These are phyloP conservation scores for Ahaetulla prasina DNA, from an alignment of 2,113 vertebrate species.

Conservation along the genomic window DNA sequence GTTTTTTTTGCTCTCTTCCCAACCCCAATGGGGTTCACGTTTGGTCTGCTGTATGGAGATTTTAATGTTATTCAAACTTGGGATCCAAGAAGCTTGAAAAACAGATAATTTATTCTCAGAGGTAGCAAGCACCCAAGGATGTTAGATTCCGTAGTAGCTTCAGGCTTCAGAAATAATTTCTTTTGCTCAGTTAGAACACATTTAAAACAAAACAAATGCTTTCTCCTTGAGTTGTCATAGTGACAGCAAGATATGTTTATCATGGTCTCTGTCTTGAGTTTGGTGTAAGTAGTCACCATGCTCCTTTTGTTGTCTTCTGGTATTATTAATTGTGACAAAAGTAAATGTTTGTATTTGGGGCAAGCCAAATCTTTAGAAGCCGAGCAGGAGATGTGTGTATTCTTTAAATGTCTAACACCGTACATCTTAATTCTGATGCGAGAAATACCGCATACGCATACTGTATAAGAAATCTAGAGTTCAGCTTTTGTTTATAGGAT, in stretches of 20 bases:
- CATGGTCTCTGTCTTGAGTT: constrained; percentile 41
- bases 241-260: constrained; percentile 45
- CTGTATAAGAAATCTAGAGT: constrained; percentile 34
- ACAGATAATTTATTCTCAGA: neutral
- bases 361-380: constrained; percentile 11
- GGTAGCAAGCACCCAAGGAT: constrained; percentile 10
- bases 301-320: constrained; percentile 32
- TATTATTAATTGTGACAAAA: constrained; percentile 59
- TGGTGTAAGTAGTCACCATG: constrained; percentile 30
- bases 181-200: constrained; percentile 37
- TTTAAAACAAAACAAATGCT: constrained; percentile 32
- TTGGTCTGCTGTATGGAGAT: neutral
- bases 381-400: neutral
- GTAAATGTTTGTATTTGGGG: constrained; percentile 52
- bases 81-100: neutral
- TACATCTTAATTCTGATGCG: constrained; percentile 40
- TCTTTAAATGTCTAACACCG: constrained; percentile 43
- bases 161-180: constrained; percentile 4
- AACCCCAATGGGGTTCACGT: neutral
- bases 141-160: neutral
- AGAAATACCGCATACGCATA: constrained; percentile 39
- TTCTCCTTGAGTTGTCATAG: constrained; percentile 44
- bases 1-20: neutral
- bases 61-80: neutral
- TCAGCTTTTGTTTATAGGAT: constrained; percentile 13